These are phyloP conservation scores for Xanthostigma xanthostigma DNA, from an alignment of 2,888 invertebrate genomes.

Conservation along the genomic window DNA sequence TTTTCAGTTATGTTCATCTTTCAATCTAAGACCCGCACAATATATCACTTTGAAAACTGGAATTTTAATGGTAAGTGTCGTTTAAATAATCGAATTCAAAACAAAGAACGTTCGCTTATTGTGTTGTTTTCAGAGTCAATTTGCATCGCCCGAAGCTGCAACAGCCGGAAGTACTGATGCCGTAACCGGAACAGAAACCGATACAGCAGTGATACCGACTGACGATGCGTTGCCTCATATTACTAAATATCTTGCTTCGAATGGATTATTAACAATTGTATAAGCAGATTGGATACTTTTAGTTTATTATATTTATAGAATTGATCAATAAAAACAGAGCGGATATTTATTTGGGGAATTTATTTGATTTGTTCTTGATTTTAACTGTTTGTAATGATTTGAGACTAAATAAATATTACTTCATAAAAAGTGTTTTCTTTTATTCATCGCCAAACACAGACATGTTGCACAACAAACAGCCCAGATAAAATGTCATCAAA, in stretches of 20 bases:
- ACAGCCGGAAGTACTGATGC: background rate
- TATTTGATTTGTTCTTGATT: no score
- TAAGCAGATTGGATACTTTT: no score
- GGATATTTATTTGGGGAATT: no score
- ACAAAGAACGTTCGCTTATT: background rate
- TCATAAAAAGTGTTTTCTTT: no score
- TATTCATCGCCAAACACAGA: no score
- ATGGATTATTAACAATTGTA: background rate
- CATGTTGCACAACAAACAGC: no score
- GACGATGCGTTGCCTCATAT: slow-evolving; percentile 1
- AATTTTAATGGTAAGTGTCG: slow-evolving; percentile 43
- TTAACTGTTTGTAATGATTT: no score
- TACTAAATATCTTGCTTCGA: slow-evolving; percentile 4
- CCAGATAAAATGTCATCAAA: no score
- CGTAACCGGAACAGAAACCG: background rate
- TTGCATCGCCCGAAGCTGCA: background rate
- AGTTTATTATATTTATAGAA: no score
- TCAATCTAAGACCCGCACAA: slow-evolving; percentile 72
- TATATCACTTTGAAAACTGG: slow-evolving; percentile 82
- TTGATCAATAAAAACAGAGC: no score
- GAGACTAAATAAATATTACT: no score
- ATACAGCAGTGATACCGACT: background rate
- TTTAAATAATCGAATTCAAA: background rate
- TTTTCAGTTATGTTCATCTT: slow-evolving; percentile 53
- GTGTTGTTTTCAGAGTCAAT: background rate